These are phyloP conservation scores for Palloptera scutellata DNA, from an alignment of 2,888 invertebrate genomes.

Conservation along the genomic window DNA sequence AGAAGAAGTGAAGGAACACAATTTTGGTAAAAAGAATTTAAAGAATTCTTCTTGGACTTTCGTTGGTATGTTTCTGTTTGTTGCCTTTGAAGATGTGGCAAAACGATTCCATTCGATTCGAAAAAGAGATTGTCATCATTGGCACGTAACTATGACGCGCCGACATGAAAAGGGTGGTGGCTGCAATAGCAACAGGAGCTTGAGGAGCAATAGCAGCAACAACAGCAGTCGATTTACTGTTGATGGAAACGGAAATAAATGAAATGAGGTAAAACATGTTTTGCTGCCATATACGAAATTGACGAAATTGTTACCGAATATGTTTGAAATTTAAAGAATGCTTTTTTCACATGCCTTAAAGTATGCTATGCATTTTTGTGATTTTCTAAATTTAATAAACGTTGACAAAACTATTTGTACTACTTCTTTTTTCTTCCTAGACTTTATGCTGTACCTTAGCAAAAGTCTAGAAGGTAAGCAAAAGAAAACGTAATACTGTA, in stretches of 20 bases:
- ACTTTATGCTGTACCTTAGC: background rate
- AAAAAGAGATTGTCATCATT: constrained; percentile 58
- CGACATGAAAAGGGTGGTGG: constrained; percentile 37
- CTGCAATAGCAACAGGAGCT: background rate
- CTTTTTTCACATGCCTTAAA: background rate
- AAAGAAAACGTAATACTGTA: constrained; percentile 17
- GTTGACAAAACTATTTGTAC: background rate
- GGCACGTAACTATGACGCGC: constrained; percentile 50
- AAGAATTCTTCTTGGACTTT: background rate
- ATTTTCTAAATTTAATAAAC: background rate
- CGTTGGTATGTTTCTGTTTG: background rate
- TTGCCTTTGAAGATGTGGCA: background rate
- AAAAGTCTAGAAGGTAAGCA: background rate
- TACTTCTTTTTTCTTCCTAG: background rate
- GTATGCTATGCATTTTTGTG: background rate
- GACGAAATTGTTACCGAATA: background rate
- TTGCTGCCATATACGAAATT: background rate
- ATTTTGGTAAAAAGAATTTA: background rate
- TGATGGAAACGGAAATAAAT: background rate
- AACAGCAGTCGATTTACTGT: background rate
- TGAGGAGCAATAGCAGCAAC: background rate
- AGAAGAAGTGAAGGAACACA: background rate
- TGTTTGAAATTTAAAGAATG: background rate
- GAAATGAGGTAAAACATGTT: constrained; percentile 1
- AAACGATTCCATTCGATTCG: background rate